These are phyloP conservation scores for Microcebus griseorufus DNA, from an alignment of 2,113 vertebrate genomes.

Conservation along the genomic window DNA sequence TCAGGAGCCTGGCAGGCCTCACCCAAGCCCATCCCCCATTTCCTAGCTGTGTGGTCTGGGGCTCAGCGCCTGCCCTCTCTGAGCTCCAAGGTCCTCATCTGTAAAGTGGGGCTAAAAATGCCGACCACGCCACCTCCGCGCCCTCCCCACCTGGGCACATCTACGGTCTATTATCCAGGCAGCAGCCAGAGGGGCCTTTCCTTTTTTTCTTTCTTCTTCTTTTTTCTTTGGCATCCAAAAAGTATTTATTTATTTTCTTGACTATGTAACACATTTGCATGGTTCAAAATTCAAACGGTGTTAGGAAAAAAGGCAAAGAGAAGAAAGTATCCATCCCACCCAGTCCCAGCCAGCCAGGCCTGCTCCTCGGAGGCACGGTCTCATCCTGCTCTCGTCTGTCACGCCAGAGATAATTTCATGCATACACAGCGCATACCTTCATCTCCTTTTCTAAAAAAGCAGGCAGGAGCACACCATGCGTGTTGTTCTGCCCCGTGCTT, in stretches of 20 bases:
- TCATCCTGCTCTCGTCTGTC: background rate
- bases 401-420: background rate
- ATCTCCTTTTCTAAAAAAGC: background rate
- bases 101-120: background rate
- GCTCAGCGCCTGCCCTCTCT: background rate
- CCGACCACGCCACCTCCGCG: background rate
- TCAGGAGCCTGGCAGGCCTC: background rate
- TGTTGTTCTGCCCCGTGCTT: background rate
- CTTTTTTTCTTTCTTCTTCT: background rate
- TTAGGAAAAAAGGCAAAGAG: background rate
- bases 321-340: conserved; percentile 7
- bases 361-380: background rate
- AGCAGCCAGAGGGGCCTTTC: background rate
- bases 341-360: background rate
- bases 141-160: background rate
- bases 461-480: background rate
- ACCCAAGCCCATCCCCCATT: background rate
- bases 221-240: background rate
- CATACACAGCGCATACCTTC: background rate
- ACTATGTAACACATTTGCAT: conserved; percentile 56
- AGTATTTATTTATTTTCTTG: conserved; percentile 35
- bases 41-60: background rate
- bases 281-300: conserved; percentile 49
- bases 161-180: background rate
- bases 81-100: background rate